A percentile compares a stretch with the other conserved stretches of the same genome.
phyloP scores from a whole-genome alignment of 2,888 invertebrate species.

The Scaptomyza cyrtandrae region DNA sequence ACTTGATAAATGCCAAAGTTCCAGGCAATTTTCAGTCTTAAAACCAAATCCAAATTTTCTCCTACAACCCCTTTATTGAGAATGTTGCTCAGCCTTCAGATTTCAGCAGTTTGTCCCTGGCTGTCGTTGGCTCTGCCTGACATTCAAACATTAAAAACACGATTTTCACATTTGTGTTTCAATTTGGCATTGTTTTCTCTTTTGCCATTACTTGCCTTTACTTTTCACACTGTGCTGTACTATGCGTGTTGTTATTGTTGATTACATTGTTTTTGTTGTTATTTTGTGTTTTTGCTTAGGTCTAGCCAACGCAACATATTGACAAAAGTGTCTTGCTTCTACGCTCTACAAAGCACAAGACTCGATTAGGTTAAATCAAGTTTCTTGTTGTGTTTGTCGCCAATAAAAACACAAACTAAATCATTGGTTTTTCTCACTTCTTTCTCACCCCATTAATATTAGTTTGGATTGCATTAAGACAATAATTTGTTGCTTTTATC shows the following conservation, averaged over 20 bases:
- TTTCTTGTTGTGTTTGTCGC: slow-evolving; percentile 51
- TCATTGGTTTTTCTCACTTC: slow-evolving; percentile 8
- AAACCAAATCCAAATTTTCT: not conserved
- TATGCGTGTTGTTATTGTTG: slow-evolving; percentile 8
- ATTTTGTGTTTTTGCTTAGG: slow-evolving; percentile 23
- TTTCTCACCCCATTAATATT: not conserved
- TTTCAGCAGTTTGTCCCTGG: too few relatives aligned
- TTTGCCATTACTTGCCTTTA: slow-evolving; percentile 21
- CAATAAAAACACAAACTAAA: slow-evolving; percentile 60
- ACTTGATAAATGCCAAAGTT: slow-evolving; percentile 78
- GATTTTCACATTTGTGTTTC: slow-evolving; percentile 77
- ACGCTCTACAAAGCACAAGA: slow-evolving; percentile 41
- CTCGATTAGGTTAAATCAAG: slow-evolving; percentile 71
- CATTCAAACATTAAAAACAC: slow-evolving; percentile 69
- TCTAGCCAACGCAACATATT: slow-evolving; percentile 54
- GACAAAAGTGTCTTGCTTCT: slow-evolving; percentile 60
- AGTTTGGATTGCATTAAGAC: not conserved
- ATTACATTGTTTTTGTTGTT: slow-evolving; percentile 1
- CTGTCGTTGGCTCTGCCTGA: too few relatives aligned
- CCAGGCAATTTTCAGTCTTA: slow-evolving; percentile 39
- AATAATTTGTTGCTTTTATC: too few relatives aligned
- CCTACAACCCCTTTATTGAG: too few relatives aligned
- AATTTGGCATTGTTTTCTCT: slow-evolving; percentile 65
- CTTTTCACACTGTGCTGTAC: not conserved
- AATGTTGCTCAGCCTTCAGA: too few relatives aligned